Evolutionary conservation across 2,797 vertebrate species (phyloP).

Genomic region (Alexandromys oeconomus): DNA sequence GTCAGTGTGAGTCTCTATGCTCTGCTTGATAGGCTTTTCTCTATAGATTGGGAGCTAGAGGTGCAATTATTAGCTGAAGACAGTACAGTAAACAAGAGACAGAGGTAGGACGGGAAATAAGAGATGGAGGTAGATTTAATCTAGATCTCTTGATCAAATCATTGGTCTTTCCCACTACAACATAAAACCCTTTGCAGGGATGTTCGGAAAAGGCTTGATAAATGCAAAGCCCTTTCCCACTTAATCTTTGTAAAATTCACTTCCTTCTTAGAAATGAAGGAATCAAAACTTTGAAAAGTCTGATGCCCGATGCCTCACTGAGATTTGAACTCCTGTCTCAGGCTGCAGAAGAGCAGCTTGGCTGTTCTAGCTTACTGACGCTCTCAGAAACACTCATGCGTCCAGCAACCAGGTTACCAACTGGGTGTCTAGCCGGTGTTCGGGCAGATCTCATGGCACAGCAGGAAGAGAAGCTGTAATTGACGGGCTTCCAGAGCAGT

Average conservation of each 20-base stretch:
- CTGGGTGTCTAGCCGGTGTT: neutral
- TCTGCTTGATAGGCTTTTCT: neutral
- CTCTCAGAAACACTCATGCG: neutral
- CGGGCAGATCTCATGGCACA: neutral
- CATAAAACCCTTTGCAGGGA: neutral
- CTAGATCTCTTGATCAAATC: conserved; percentile 26
- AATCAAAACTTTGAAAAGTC: conserved; percentile 56
- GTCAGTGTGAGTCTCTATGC: too few relatives aligned
- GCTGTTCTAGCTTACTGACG: neutral
- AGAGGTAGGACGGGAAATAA: neutral
- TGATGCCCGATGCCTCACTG: neutral
- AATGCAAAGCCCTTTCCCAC: neutral
- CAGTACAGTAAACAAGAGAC: conserved; percentile 5
- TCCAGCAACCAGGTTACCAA: conserved; percentile 33
- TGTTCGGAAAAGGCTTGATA: neutral
- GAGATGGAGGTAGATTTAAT: conserved; percentile 31
- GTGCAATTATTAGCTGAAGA: conserved; percentile 20
- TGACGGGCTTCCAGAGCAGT: neutral
- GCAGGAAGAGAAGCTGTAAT: conserved; percentile 16
- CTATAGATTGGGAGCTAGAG: conserved; percentile 28
- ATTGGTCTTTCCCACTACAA: neutral
- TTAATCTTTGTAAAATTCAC: conserved; percentile 13
- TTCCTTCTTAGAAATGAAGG: conserved; percentile 30
- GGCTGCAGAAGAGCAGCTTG: conserved; percentile 22
- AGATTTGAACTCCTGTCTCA: conserved; percentile 40